Base-by-base conservation (phyloP, 2,797 vertebrate genomes). In the Myripristis murdjan region DNA sequence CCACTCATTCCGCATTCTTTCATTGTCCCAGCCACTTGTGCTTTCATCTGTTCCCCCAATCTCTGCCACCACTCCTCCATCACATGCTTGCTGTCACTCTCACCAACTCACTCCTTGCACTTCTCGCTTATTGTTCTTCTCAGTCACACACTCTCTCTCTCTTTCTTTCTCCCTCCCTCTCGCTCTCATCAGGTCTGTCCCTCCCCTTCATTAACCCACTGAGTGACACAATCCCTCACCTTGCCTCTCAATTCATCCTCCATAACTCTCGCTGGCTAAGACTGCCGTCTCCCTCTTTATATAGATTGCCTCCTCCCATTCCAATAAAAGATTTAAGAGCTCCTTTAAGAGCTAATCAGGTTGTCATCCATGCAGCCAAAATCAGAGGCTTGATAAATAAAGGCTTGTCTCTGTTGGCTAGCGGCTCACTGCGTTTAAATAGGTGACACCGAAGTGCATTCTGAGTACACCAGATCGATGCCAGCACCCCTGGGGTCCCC, bases 331-430 rank as follows among this genome's bases (percentile, higher is more conserved):
- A 93, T 92, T 91, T 89, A 91, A 79, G 81, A 83, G 85, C 80
- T 85, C 79, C 84, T 92, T 90, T 89, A 91, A 90, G 91, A 88
- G 88, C 87, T 94, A 94, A 94, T 95, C 92, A 93, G 87, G 83
- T 93, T 93, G 90, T 93, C 93, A 91, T 92, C 84, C 59, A 52
- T 82, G 87, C 79, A 85, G 91, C 85, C 89, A 89, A 91, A 93
- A 92, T 93, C 84, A 88, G 86, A 91, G 68, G 79, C 77, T 89
- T 91, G 84, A 92, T 93, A 92, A 93, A 93, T 90, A 92, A 92
- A 89, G 85, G 75, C 82, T 82, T 59, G 82, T 90, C 88, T 91
- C 86, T 91, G 89, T 85, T 86, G 89, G 89, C 88, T 77, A 76
- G 80, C 16, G 23, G 84, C 86, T 87, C 73, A 55, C 70, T 72